Evolutionary conservation across 2,113 vertebrate species (phyloP), one percentile per base, ranked within the genome.

Genomic region (Galemys pyrenaicus): DNA sequence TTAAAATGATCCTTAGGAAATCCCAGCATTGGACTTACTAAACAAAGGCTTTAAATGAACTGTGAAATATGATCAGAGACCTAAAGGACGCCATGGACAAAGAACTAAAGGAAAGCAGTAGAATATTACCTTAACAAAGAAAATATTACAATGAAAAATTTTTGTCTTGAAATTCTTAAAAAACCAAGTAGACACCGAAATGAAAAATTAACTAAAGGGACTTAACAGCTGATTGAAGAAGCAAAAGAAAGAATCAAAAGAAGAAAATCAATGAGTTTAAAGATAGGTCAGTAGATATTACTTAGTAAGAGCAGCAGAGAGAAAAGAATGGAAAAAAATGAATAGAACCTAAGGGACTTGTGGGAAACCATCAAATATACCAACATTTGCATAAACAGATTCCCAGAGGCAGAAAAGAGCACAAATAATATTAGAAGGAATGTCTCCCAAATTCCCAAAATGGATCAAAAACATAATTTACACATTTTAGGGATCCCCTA

Each of bases 31-130:
- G 22, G 26, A 75, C 44, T 90, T 80, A 84, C 39, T 75, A 85
- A 28, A 92, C 80, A 79, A 92, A 62, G 54, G 86, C 22, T 92
- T 94, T 73, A 83, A 60, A 8, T 74, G 54, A 87, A 37, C 56
- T 87, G 46, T 68, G 32, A 75, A 51, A 73, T 80, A 84, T 65
- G 9, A 35, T 80, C 54, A 58, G 62, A 60, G 77, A 70, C 24
- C 60, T 90, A 86, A 62, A 62, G 26, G 28, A 39, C 71, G 82
- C 13, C 30, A 85, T 65, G 46, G 17, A 71, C 54, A 95, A 78
- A 58, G 70, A 87, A 39, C 44, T 94, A 75, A 56, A 80, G 51
- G 26, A 95, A 91, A 91, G 6, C n/a, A 51, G 15, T 71, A 88
- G 51, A 90, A 62, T 5, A 51, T 39, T 82, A 26, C 62, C 46